These are phyloP conservation scores for Drosophila birchii DNA, from an alignment of 2,888 invertebrate genomes.

Conservation along the genomic window DNA sequence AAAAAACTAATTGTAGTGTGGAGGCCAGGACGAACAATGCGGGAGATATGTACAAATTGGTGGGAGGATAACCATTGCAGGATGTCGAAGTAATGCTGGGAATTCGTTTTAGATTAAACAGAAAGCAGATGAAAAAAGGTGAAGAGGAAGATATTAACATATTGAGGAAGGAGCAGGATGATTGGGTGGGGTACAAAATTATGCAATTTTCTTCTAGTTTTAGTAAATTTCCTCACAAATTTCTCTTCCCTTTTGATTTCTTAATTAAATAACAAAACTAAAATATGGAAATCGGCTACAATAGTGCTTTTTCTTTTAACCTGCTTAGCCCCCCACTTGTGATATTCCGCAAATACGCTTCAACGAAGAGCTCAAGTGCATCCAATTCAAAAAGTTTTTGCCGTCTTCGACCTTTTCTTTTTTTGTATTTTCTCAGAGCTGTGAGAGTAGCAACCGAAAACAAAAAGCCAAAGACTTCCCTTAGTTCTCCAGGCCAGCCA, in stretches of 20 bases:
- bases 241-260: neutral
- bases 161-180: neutral
- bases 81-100: slow-evolving; percentile 5
- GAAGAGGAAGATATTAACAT: slow-evolving; percentile 6
- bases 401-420: slow-evolving; percentile 13
- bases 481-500: slow-evolving; percentile 6
- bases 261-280: neutral
- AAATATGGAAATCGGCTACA: neutral
- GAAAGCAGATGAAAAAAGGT: slow-evolving; percentile 24
- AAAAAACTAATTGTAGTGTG: slow-evolving; percentile 55
- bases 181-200: neutral
- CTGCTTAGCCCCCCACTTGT: neutral
- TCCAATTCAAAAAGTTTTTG: slow-evolving; percentile 68
- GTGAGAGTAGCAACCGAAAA: slow-evolving; percentile 37
- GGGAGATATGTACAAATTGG: slow-evolving; percentile 35
- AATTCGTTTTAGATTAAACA: slow-evolving; percentile 12
- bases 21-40: slow-evolving; percentile 4
- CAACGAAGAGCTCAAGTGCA: slow-evolving; percentile 59
- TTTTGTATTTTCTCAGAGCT: slow-evolving; percentile 12
- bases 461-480: slow-evolving; percentile 33
- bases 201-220: too few relatives aligned
- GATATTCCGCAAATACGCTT: slow-evolving; percentile 16
- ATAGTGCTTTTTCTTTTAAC: neutral
- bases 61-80: slow-evolving; percentile 13
- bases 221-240: neutral